These are phyloP conservation scores for Pristis pectinata DNA, from an alignment of 2,797 vertebrate species.

Conservation along the genomic window DNA sequence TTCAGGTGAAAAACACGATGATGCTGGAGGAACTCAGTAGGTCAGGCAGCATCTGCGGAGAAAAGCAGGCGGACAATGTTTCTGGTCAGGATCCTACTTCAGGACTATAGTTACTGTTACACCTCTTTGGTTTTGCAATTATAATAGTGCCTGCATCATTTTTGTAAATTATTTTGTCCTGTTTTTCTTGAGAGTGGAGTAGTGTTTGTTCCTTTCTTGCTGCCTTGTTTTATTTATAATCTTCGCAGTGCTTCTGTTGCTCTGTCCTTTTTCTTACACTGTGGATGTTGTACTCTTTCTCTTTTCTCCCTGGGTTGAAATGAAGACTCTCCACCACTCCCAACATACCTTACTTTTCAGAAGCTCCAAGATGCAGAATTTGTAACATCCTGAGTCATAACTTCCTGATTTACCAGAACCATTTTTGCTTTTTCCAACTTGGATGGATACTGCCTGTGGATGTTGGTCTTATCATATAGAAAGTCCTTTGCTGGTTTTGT, in stretches of 20 bases:
- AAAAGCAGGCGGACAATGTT: no score
- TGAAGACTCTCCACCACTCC: neutral
- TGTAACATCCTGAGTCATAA: neutral
- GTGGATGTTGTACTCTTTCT: neutral
- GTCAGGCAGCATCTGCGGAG: no score
- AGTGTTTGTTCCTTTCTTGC: neutral
- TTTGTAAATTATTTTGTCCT: neutral
- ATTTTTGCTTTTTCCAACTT: neutral
- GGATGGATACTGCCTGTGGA: neutral
- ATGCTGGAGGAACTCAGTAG: no score
- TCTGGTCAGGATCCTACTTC: no score
- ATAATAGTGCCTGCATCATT: neutral
- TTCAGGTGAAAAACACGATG: no score
- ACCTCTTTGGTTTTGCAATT: slow-evolving; percentile 3
- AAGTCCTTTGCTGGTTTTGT: neutral
- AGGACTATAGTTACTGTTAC: neutral
- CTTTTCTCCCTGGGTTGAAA: neutral
- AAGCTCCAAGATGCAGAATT: no score
- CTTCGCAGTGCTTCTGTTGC: neutral
- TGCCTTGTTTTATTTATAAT: neutral
- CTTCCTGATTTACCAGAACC: neutral
- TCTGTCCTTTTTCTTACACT: neutral
- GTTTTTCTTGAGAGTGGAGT: neutral
- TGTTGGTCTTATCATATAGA: neutral
- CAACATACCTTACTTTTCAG: neutral